A percentile compares a stretch with the other conserved stretches of the same genome.
These are phyloP conservation scores for Anabacerthia variegaticeps DNA, from an alignment of 2,797 vertebrate species.

Conservation along the genomic window DNA sequence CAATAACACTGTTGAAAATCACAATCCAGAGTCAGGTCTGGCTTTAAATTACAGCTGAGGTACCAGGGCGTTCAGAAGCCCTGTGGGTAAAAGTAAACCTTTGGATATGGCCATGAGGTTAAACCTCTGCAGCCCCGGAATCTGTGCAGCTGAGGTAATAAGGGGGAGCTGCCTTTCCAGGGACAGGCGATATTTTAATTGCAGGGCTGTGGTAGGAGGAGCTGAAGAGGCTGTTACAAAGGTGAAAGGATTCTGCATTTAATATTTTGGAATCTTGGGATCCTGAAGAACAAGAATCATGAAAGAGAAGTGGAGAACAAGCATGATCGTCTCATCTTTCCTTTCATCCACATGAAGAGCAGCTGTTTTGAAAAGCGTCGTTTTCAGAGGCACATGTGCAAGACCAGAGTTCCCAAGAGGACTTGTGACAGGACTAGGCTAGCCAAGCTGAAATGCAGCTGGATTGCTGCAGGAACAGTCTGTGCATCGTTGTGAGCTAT, in stretches of 20 bases:
- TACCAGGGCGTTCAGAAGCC: background rate
- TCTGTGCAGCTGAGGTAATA: background rate
- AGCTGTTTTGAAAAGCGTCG: background rate
- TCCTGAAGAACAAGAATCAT: background rate
- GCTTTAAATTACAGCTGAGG: background rate
- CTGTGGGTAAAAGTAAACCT: background rate
- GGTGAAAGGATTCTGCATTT: background rate
- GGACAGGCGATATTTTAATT: background rate
- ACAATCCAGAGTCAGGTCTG: background rate
- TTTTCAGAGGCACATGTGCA: background rate
- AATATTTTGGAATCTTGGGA: background rate
- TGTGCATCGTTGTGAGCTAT: background rate
- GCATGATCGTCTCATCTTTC: background rate
- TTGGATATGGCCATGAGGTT: fast-evolving
- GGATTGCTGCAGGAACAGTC: background rate
- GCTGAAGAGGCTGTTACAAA: background rate
- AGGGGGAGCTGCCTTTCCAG: background rate
- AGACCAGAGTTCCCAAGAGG: background rate
- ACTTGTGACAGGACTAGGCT: background rate
- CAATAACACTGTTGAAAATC: background rate
- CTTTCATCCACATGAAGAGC: background rate
- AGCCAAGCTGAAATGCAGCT: background rate
- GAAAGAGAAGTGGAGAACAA: background rate
- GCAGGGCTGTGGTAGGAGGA: background rate
- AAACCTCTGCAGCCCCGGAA: background rate